Percentiles rank a stretch among this genome's conserved stretches.
Evolutionary conservation across 2,797 vertebrate species (phyloP).

Genomic region (Macroramphosus scolopax): DNA sequence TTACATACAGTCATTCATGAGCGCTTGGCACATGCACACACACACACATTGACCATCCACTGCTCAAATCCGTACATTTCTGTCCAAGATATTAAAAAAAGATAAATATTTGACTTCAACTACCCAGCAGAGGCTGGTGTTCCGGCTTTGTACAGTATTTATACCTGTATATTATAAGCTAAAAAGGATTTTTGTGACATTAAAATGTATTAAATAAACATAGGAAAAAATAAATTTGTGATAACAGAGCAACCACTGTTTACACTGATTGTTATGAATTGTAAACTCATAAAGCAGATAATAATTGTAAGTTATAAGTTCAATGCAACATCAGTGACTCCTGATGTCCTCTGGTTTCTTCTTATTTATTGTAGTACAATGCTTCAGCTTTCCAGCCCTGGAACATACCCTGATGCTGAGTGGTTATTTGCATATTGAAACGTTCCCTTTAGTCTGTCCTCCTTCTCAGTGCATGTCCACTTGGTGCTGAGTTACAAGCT

Average conservation of each 20-base stretch:
- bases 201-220: conserved; percentile 81
- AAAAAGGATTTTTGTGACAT: conserved; percentile 80
- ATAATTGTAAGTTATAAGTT: conserved; percentile 61
- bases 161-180: conserved; percentile 80
- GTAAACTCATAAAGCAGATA: conserved; percentile 82
- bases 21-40: conserved; percentile 38
- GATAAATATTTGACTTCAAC: conserved; percentile 82
- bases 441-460: conserved; percentile 73
- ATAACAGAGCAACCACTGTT: conserved; percentile 73
- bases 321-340: conserved; percentile 54
- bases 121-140: conserved; percentile 79
- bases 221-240: conserved; percentile 64
- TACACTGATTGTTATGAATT: conserved; percentile 72
- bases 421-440: conserved; percentile 37
- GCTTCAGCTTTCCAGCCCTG: conserved; percentile 48
- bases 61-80: conserved; percentile 57
- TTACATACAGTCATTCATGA: conserved; percentile 44
- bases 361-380: conserved; percentile 22
- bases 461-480: conserved; percentile 43
- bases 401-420: conserved; percentile 51
- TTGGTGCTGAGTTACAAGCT: conserved; percentile 42
- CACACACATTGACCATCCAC: conserved; percentile 36
- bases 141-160: conserved; percentile 83
- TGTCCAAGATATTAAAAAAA: conserved; percentile 62
- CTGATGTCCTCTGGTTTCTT: conserved; percentile 38